Evolutionary conservation across 1,140 invertebrate species (phyloP).

Genomic region (Sitobion miscanthi): DNA sequence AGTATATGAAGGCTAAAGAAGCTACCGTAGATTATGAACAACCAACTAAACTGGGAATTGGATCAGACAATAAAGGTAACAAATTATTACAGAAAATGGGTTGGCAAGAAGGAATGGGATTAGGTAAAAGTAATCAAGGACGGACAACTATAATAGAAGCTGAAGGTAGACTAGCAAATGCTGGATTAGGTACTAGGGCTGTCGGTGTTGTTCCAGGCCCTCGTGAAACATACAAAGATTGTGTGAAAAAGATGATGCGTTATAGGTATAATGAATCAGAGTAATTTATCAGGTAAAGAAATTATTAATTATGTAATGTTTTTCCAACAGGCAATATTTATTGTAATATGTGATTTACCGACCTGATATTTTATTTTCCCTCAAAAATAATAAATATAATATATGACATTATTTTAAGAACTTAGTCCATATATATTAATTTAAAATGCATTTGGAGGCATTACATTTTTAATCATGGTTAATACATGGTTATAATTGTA

Average conservation of each 20-base stretch:
- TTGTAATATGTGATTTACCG: not conserved
- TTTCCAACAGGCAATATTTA: not conserved
- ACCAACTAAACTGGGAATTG: constrained; percentile 76
- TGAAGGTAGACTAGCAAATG: constrained; percentile 72
- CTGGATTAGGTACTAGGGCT: constrained; percentile 77
- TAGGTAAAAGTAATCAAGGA: constrained; percentile 93
- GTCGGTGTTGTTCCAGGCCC: constrained; percentile 77
- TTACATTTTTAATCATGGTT: not conserved
- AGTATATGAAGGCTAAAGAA: constrained; percentile 69
- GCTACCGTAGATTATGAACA: constrained; percentile 69
- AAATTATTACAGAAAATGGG: constrained; percentile 98
- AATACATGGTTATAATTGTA: not conserved
- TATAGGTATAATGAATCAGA: constrained; percentile 78
- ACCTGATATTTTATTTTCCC: not conserved
- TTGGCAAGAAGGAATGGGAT: constrained; percentile 94
- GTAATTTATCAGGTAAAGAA: constrained; percentile 30
- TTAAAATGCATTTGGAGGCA: not conserved
- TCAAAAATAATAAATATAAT: not conserved
- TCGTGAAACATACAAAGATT: constrained; percentile 87
- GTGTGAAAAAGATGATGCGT: constrained; percentile 90
- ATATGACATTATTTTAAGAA: not conserved
- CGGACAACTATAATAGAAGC: constrained; percentile 87
- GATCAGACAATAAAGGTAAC: constrained; percentile 88
- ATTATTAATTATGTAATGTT: not conserved
- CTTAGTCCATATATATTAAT: not conserved